phyloP scores from a whole-genome alignment of 2,888 invertebrate species.

The Epsilonema sp. region DNA sequence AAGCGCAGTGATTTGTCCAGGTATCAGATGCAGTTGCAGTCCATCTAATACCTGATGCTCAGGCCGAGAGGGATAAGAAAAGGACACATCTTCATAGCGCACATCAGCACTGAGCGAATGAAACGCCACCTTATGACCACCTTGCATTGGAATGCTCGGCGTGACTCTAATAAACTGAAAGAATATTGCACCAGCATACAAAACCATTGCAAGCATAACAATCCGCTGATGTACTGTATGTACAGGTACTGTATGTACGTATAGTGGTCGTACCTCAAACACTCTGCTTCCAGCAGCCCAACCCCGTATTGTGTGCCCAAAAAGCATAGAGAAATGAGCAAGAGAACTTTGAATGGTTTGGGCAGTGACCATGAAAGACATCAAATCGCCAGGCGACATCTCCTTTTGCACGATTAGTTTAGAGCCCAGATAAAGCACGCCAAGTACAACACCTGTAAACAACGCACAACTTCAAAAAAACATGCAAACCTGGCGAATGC shows the following conservation, averaged over 20 bases:
- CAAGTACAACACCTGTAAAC: slow-evolving; percentile 61
- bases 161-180: not conserved
- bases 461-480: slow-evolving; percentile 39
- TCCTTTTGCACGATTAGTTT: slow-evolving; percentile 45
- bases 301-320: slow-evolving; percentile 71
- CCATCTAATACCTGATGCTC: slow-evolving; percentile 45
- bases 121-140: slow-evolving; percentile 47
- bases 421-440: slow-evolving; percentile 72
- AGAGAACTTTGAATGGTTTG: slow-evolving; percentile 84
- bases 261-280: slow-evolving; percentile 78
- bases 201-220: no score
- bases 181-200: no score
- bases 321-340: slow-evolving; percentile 66
- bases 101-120: slow-evolving; percentile 55
- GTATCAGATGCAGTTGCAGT: slow-evolving; percentile 57
- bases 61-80: slow-evolving; percentile 50
- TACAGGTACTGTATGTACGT: no score
- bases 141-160: slow-evolving; percentile 45
- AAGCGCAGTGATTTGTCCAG: slow-evolving; percentile 72
- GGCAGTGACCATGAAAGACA: slow-evolving; percentile 85
- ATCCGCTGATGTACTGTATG: slow-evolving; percentile 1
- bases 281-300: slow-evolving; percentile 68
- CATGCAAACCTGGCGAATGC: not conserved
- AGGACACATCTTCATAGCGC: slow-evolving; percentile 60
- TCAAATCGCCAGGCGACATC: slow-evolving; percentile 67